Evolutionary conservation across 2,888 invertebrate species (phyloP).

Genomic region (Mactromeris polynyma): DNA sequence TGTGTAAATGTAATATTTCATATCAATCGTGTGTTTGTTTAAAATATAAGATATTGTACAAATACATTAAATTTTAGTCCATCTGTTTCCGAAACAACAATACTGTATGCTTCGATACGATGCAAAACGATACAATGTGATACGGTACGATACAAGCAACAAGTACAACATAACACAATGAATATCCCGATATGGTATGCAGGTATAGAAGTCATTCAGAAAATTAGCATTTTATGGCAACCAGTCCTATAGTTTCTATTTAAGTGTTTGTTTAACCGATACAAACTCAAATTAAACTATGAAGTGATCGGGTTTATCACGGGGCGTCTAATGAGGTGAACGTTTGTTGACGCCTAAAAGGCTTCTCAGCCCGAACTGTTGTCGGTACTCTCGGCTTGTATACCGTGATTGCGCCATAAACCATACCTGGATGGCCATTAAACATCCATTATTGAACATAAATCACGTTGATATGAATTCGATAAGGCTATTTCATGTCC

Average conservation of each 20-base stretch:
- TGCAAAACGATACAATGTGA: too few relatives aligned
- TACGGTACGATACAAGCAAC: not conserved
- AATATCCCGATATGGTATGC: not conserved
- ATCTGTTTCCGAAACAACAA: too few relatives aligned
- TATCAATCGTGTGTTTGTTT: too few relatives aligned
- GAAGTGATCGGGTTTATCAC: slow-evolving; percentile 20
- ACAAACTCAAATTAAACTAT: not conserved
- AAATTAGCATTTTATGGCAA: slow-evolving; percentile 3
- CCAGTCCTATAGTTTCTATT: not conserved
- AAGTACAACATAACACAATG: not conserved
- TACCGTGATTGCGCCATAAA: slow-evolving; percentile 55
- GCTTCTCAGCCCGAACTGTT: not conserved
- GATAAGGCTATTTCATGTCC: slow-evolving; percentile 56
- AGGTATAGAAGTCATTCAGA: not conserved
- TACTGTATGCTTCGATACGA: too few relatives aligned
- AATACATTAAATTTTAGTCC: too few relatives aligned
- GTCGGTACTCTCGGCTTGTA: slow-evolving; percentile 31
- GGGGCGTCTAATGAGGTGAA: slow-evolving; percentile 24
- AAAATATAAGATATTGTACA: too few relatives aligned
- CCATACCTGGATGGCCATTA: slow-evolving; percentile 56
- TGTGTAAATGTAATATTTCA: too few relatives aligned
- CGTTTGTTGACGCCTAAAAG: slow-evolving; percentile 26
- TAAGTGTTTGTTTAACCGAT: slow-evolving; percentile 16
- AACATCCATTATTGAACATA: slow-evolving; percentile 60
- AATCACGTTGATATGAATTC: slow-evolving; percentile 63